Conservation (phyloP, 1,140 invertebrate genomes). For the Aphidius gifuensis region DNA sequence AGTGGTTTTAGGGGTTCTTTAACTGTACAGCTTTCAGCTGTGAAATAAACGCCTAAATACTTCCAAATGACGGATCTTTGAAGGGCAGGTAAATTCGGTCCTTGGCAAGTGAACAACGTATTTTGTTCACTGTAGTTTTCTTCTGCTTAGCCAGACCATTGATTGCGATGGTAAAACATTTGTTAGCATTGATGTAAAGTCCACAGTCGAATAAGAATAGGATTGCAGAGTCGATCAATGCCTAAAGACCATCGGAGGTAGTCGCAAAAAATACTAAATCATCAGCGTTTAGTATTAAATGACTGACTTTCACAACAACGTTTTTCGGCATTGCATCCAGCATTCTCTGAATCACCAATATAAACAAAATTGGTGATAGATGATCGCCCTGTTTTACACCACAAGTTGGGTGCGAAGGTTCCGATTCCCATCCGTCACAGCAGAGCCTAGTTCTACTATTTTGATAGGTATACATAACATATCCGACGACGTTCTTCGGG, state of each 20-base stretch:
- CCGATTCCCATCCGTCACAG: background rate
- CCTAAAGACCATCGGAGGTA: conserved; percentile 31
- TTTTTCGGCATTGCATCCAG: no score
- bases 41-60: conserved; percentile 16
- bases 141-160: conserved; percentile 28
- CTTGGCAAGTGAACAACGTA: conserved; percentile 8
- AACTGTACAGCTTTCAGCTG: no score
- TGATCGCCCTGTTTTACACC: conserved; percentile 18
- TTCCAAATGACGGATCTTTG: conserved; percentile 16
- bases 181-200: conserved; percentile 36
- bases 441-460: background rate
- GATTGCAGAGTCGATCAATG: background rate
- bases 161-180: conserved; percentile 41
- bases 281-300: no score
- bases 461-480: background rate
- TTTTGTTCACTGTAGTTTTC: conserved; percentile 19
- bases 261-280: no score
- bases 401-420: background rate
- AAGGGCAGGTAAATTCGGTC: background rate
- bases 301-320: no score
- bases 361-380: conserved; percentile 9
- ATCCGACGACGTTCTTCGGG: background rate
- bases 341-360: no score
- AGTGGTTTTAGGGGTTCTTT: no score
- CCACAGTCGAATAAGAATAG: conserved; percentile 31